These are phyloP conservation scores for Chionoecetes opilio DNA, from an alignment of 1,140 invertebrate species.

Conservation along the genomic window DNA sequence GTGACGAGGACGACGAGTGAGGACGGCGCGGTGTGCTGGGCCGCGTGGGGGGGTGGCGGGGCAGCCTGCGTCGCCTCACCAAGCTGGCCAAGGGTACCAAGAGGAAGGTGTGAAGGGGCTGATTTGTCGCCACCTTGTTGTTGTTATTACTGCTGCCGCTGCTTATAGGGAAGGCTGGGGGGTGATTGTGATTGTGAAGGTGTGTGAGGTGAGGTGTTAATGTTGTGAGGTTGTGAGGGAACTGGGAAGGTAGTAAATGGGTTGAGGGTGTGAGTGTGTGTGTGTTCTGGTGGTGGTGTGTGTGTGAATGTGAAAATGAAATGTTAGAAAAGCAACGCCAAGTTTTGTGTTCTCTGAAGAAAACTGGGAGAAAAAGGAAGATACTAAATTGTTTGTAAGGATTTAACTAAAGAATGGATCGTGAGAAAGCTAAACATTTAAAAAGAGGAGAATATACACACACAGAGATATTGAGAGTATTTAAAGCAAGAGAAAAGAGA, in stretches of 20 bases:
- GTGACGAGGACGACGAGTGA: constrained; percentile 80
- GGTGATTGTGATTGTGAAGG: background rate
- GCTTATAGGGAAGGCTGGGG: background rate
- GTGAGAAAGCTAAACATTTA: no score
- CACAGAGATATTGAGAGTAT: background rate
- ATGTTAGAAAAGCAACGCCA: no score
- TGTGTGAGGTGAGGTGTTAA: background rate
- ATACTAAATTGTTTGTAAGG: no score
- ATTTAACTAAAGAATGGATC: no score
- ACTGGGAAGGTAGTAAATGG: no score
- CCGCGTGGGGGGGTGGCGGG: constrained; percentile 64
- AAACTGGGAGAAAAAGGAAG: no score
- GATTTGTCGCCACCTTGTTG: background rate
- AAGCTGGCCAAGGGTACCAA: constrained; percentile 57
- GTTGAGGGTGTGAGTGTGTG: no score
- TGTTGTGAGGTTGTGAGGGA: background rate
- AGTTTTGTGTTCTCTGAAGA: no score
- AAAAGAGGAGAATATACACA: no score
- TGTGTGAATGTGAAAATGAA: no score
- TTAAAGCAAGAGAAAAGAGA: background rate
- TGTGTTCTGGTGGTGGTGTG: no score
- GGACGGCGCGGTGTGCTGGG: constrained; percentile 72
- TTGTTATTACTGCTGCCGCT: background rate
- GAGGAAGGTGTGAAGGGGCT: constrained; percentile 62
- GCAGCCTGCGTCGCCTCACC: constrained; percentile 57